Evolutionary conservation across 2,113 vertebrate genomes (phyloP).

Genomic region (Emberiza fucata): DNA sequence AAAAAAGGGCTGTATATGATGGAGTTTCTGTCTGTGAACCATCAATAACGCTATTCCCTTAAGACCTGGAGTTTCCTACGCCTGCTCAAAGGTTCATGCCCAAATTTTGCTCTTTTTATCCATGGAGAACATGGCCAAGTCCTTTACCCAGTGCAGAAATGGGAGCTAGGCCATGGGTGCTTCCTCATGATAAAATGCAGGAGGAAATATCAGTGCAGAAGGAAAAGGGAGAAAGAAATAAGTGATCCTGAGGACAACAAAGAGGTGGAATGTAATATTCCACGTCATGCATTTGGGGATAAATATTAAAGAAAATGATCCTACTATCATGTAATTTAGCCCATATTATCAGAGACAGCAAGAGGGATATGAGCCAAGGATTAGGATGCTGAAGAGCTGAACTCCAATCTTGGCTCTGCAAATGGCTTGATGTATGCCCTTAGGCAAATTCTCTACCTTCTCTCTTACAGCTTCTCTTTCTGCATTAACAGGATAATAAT

Average conservation of each 20-base stretch:
- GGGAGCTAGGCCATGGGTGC: not conserved
- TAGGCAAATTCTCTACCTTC: slow-evolving; percentile 56
- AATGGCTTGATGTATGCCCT: slow-evolving; percentile 41
- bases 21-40: not conserved
- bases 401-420: slow-evolving; percentile 21
- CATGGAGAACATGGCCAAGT: not conserved
- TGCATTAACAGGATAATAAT: slow-evolving; percentile 63
- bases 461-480: slow-evolving; percentile 43
- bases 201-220: not conserved
- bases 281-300: not conserved
- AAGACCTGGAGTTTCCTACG: not conserved
- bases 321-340: slow-evolving; percentile 12
- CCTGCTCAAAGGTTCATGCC: not conserved
- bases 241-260: not conserved
- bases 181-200: not conserved
- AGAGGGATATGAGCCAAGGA: slow-evolving; percentile 39
- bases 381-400: not conserved
- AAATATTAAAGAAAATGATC: slow-evolving; percentile 49
- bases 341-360: slow-evolving; percentile 9
- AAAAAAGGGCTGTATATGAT: rapidly evolving
- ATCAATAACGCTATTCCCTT: not conserved
- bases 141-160: not conserved
- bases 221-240: not conserved
- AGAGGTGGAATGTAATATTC: slow-evolving; percentile 1
- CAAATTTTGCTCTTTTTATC: not conserved